Evolutionary conservation across 2,113 vertebrate species (phyloP), one percentile per base, ranked within the genome.

Genomic region (Uria lomvia): DNA sequence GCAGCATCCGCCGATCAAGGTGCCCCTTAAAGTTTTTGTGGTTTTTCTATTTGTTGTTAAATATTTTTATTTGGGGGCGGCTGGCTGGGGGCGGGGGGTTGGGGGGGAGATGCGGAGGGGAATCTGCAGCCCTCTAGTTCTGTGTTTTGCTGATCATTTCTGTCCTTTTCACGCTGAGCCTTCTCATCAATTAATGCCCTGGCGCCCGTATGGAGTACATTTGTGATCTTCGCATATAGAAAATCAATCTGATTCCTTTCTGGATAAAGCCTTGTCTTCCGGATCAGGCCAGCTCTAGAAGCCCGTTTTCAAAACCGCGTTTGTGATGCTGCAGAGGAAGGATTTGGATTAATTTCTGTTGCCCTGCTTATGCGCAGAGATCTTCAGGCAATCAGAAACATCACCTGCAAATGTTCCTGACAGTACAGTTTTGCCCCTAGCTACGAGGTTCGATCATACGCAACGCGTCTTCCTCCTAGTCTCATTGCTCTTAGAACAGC

Each of bases 321-420:
- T 86, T 85, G 49, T 62, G 63, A 42, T 40, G 43, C 42, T 86
- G 50, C 38, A 77, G 60, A 86, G 50, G 19, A 91, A 82, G n/a
- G 45, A 76, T 89, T 92, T 85, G 81, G 87, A 80, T 83, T 94
- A 78, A 76, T 96, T 96, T 92, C 59, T 92, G 18, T 53, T 71
- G 55, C 55, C 63, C 21, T 90, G 84, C 55, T 83, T 76, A 73
- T 27, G 50, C 36, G 77, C 62, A 79, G 74, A 79, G 42, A 79
- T 94, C 89, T 96, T 92, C 71, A 95, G 75, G 63, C 90, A 91
- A 83, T 95, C 91, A 92, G 89, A 92, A 94, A 50, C 59, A 74
- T 91, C 81, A 95, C 95, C 95, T 94, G 94, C 91, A 95, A 95
- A 94, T 96, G 81, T 96, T 83, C 74, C 93, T 93, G 84, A 83